A percentile compares a stretch with the other conserved stretches of the same genome.
These are phyloP conservation scores for Seira ritae DNA, from an alignment of 2,888 invertebrate genomes.

Conservation along the genomic window DNA sequence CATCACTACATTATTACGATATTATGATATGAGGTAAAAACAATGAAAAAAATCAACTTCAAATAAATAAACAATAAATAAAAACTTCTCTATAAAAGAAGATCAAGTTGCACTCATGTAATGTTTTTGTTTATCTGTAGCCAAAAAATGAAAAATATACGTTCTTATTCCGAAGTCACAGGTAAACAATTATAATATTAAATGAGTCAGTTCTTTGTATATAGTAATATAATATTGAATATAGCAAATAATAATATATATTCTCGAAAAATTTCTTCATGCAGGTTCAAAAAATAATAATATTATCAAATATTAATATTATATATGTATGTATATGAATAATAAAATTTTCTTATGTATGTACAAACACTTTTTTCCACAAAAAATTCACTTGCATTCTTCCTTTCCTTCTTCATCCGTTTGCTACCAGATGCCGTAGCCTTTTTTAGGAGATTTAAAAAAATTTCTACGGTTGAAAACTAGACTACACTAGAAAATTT, in stretches of 20 bases:
- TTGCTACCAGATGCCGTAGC: neutral
- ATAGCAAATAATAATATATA: slow-evolving; percentile 49
- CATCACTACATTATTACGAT: neutral
- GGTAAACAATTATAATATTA: slow-evolving; percentile 54
- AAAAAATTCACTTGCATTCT: slow-evolving; percentile 2
- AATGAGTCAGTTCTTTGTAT: slow-evolving; percentile 64
- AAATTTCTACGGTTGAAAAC: neutral
- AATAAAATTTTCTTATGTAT: slow-evolving; percentile 36
- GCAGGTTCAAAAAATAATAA: slow-evolving; percentile 69
- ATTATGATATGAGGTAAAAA: slow-evolving; percentile 27
- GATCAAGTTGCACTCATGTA: slow-evolving; percentile 59
- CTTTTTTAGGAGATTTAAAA: neutral
- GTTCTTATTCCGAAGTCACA: slow-evolving; percentile 67
- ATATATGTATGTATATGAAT: slow-evolving; percentile 43
- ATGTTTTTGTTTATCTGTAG: slow-evolving; percentile 58
- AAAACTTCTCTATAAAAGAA: slow-evolving; percentile 43
- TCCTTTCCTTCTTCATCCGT: neutral
- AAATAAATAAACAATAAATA: slow-evolving; percentile 50
- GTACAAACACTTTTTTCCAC: slow-evolving; percentile 11
- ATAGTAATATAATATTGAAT: slow-evolving; percentile 33
- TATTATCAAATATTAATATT: slow-evolving; percentile 32
- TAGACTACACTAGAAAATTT: neutral
- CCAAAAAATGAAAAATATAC: slow-evolving; percentile 72
- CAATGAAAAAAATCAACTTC: slow-evolving; percentile 34
- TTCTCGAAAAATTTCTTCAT: slow-evolving; percentile 41